Conservation (phyloP, 1,140 invertebrate genomes). For the Drosophila funebris region DNA sequence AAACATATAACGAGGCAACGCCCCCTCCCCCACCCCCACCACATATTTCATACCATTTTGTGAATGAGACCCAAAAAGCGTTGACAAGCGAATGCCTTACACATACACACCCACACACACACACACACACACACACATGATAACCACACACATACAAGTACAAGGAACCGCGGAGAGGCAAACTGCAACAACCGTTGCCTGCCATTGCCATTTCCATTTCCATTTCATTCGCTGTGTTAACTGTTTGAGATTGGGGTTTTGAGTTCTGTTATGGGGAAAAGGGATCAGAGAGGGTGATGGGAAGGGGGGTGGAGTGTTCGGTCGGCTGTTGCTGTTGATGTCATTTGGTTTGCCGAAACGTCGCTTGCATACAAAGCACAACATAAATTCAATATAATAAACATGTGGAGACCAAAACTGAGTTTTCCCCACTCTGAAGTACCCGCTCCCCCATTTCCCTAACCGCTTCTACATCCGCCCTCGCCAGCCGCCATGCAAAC, state of each 20-base stretch:
- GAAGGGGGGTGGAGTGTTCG: neutral
- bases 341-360: conserved; percentile 36
- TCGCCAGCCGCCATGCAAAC: neutral
- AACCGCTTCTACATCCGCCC: too few relatives aligned
- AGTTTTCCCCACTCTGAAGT: too few relatives aligned
- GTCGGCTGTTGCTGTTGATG: conserved; percentile 5
- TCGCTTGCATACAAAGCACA: conserved; percentile 55
- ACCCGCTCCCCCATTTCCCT: too few relatives aligned
- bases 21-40: neutral
- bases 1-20: conserved; percentile 50
- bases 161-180: conserved; percentile 4
- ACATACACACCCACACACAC: conserved; percentile 19
- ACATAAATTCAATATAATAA: conserved; percentile 53
- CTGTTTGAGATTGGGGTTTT: conserved; percentile 14
- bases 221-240: conserved; percentile 33
- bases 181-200: conserved; percentile 34
- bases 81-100: conserved; percentile 45
- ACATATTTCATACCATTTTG: neutral
- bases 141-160: neutral
- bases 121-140: neutral
- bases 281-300: neutral
- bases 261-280: neutral
- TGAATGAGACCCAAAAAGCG: conserved; percentile 34
- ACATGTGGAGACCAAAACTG: conserved; percentile 21
- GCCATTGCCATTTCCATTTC: conserved; percentile 31